These are phyloP conservation scores for Amphiprion percula DNA, from an alignment of 2,113 vertebrate species.

Conservation along the genomic window DNA sequence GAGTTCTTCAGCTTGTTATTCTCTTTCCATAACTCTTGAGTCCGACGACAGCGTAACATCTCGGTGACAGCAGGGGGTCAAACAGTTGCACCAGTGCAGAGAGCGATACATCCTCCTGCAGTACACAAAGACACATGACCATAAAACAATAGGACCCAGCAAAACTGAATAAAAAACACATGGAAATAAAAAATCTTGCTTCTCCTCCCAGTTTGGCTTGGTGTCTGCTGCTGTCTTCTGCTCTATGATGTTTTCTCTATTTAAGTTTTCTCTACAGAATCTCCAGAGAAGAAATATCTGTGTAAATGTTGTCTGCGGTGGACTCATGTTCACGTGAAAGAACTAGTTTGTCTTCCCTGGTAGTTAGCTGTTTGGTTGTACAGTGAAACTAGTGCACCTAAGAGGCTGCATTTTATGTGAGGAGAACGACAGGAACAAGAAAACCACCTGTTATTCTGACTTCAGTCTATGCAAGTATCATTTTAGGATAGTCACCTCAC, in stretches of 20 bases:
- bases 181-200: slow-evolving; percentile 28
- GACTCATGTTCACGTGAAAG: slow-evolving; percentile 20
- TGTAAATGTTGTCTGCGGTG: slow-evolving; percentile 63
- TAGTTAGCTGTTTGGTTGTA: neutral
- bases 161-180: slow-evolving; percentile 44
- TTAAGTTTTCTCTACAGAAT: slow-evolving; percentile 35
- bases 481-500: neutral
- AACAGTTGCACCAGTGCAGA: slow-evolving; percentile 94
- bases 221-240: slow-evolving; percentile 16
- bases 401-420: neutral
- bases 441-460: neutral
- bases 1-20: slow-evolving; percentile 5
- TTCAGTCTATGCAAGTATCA: neutral
- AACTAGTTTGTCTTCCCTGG: slow-evolving; percentile 35
- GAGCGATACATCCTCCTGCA: slow-evolving; percentile 88
- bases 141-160: slow-evolving; percentile 26
- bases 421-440: too few species aligned
- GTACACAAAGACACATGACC: slow-evolving; percentile 26
- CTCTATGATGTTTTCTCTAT: slow-evolving; percentile 21
- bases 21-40: slow-evolving; percentile 79
- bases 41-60: slow-evolving; percentile 93
- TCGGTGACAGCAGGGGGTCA: slow-evolving; percentile 95
- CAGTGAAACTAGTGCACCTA: neutral
- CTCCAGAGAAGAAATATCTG: slow-evolving; percentile 53
- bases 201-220: slow-evolving; percentile 29